Percentiles rank a stretch among this genome's conserved stretches.
Evolutionary conservation across 1,140 invertebrate species (phyloP).

Genomic region (Patella vulgata): DNA sequence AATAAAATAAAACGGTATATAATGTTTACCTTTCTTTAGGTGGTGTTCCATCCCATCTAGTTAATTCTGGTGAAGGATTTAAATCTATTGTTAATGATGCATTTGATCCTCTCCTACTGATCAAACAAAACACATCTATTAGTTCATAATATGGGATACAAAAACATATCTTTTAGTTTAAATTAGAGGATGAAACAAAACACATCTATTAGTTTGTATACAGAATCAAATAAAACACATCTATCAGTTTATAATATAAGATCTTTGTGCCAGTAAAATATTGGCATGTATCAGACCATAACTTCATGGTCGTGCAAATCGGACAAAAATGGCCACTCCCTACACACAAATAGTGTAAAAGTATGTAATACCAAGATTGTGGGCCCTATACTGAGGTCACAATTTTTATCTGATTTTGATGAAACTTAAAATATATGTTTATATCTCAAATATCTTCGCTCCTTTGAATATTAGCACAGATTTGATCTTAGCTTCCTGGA

Average conservation of each 20-base stretch:
- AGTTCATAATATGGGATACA: conserved; percentile 11
- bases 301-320: no score
- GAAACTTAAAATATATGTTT: no score
- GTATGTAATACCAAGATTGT: no score
- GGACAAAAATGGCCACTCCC: no score
- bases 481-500: no score
- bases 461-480: background rate
- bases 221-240: background rate
- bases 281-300: no score
- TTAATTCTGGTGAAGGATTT: conserved; percentile 61
- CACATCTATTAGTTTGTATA: background rate
- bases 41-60: conserved; percentile 62
- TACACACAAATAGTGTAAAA: no score
- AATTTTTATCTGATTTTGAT: no score
- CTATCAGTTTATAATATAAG: background rate
- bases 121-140: conserved; percentile 16
- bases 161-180: background rate
- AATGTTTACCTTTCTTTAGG: conserved; percentile 69
- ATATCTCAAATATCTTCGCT: no score
- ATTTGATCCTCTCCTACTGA: conserved; percentile 76
- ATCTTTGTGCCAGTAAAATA: background rate
- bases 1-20: no score
- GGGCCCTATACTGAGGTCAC: no score
- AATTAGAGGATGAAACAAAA: background rate
- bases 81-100: conserved; percentile 82